Conservation (phyloP, 92 coral and sea anemone species). For the Paramuricea clavata region DNA sequence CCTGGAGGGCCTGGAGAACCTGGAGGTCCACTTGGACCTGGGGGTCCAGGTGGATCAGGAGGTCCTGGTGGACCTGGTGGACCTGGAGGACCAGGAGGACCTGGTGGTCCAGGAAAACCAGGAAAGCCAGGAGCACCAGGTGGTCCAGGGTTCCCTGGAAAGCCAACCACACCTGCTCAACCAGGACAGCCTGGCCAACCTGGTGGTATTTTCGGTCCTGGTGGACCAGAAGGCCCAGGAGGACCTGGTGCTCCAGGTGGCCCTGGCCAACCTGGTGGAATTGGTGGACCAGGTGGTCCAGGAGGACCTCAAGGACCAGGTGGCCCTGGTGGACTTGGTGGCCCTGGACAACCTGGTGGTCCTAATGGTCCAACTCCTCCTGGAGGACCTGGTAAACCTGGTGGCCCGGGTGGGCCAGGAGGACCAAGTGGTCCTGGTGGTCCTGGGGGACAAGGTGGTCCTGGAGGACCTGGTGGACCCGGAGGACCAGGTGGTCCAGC, state of each 20-base stretch:
- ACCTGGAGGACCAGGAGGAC: slow-evolving; percentile 74
- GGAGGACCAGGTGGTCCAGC: slow-evolving; percentile 90
- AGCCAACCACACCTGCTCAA: slow-evolving; percentile 77
- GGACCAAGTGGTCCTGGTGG: slow-evolving; percentile 91
- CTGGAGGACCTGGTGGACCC: slow-evolving; percentile 77
- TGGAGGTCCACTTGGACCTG: slow-evolving; percentile 73
- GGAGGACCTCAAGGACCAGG: slow-evolving; percentile 61
- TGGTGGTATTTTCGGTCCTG: slow-evolving; percentile 66
- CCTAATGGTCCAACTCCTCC: slow-evolving; percentile 75
- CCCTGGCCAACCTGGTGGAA: slow-evolving; percentile 57
- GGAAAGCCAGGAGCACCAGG: slow-evolving; percentile 43
- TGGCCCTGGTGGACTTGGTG: slow-evolving; percentile 69
- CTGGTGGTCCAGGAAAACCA: slow-evolving; percentile 76
- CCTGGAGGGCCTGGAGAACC: slow-evolving; percentile 78
- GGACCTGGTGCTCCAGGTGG: slow-evolving; percentile 74
- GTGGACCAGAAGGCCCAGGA: slow-evolving; percentile 76
- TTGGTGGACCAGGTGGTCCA: slow-evolving; percentile 34
- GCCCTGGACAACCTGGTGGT: slow-evolving; percentile 73
- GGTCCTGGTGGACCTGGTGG: slow-evolving; percentile 81
- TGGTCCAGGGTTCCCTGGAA: slow-evolving; percentile 65
- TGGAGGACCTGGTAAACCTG: slow-evolving; percentile 80
- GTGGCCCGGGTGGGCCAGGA: slow-evolving; percentile 89
- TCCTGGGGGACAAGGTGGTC: slow-evolving; percentile 78
- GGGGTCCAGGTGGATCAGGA: slow-evolving; percentile 86
- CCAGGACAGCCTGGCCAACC: slow-evolving; percentile 79